Conservation (phyloP, 2,888 invertebrate species). For the Pseudanteris insignis region DNA sequence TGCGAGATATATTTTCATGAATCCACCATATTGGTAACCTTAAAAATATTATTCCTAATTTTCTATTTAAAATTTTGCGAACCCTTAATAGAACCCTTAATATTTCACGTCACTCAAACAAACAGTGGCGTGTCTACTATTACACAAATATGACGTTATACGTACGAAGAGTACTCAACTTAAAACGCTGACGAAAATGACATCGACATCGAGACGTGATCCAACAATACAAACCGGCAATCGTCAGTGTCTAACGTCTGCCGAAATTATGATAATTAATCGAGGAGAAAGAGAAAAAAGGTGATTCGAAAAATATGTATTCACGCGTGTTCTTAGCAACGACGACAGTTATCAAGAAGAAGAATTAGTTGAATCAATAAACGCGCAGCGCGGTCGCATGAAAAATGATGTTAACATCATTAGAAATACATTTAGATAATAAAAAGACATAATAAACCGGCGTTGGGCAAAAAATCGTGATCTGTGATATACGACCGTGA, state of each 20-base stretch:
- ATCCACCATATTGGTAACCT: too few relatives aligned
- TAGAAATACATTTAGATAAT: slow-evolving; percentile 46
- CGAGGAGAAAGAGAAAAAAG: slow-evolving; percentile 13
- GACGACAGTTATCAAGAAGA: background rate
- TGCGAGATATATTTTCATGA: too few relatives aligned
- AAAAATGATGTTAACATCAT: slow-evolving; percentile 31
- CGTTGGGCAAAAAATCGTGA: slow-evolving; percentile 32
- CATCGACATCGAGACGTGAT: too few relatives aligned
- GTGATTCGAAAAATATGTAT: slow-evolving; percentile 21
- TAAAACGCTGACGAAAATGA: background rate
- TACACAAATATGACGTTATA: too few relatives aligned
- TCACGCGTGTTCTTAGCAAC: slow-evolving; percentile 1
- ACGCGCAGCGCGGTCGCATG: slow-evolving; percentile 3
- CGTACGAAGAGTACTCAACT: too few relatives aligned
- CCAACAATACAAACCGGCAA: slow-evolving; percentile 10
- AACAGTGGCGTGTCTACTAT: too few relatives aligned
- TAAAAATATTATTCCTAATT: too few relatives aligned
- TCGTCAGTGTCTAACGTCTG: background rate
- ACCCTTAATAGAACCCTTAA: too few relatives aligned
- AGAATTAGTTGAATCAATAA: slow-evolving; percentile 12
- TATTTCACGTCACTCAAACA: too few relatives aligned
- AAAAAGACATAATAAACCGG: slow-evolving; percentile 38
- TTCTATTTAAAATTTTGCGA: too few relatives aligned
- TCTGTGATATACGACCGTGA: slow-evolving; percentile 43
- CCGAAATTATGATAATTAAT: slow-evolving; percentile 12